Percentiles rank a stretch among this genome's conserved stretches.
These are phyloP conservation scores for Ooceraea biroi DNA, from an alignment of 1,140 invertebrate genomes.

Conservation along the genomic window DNA sequence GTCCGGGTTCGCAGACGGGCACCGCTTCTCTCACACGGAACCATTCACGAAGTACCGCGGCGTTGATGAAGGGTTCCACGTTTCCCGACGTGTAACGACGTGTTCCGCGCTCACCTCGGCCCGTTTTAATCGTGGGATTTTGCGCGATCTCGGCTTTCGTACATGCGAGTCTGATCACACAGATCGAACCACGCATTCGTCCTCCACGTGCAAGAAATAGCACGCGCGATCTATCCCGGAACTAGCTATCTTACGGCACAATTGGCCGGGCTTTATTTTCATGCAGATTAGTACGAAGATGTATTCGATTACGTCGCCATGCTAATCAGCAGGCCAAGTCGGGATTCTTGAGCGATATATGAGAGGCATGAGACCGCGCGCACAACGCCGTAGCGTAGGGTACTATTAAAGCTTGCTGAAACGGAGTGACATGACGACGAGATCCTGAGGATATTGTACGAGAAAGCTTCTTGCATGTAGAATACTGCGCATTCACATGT, in stretches of 20 bases:
- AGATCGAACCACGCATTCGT: background rate
- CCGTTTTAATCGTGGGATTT: constrained; percentile 5
- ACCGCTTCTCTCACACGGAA: constrained; percentile 65
- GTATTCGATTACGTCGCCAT: constrained; percentile 20
- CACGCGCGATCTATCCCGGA: background rate
- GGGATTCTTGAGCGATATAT: constrained; percentile 38
- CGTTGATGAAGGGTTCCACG: constrained; percentile 45
- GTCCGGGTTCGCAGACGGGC: constrained; percentile 77
- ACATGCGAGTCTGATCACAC: background rate
- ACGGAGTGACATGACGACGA: constrained; percentile 6
- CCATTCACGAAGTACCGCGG: constrained; percentile 69
- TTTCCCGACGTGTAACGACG: constrained; percentile 8
- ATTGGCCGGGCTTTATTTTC: background rate
- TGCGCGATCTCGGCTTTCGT: background rate
- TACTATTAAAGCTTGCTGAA: constrained; percentile 4
- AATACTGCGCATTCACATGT: background rate
- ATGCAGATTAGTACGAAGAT: background rate
- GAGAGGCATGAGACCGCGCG: constrained; percentile 21
- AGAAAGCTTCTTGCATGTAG: background rate
- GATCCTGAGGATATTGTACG: constrained; percentile 6
- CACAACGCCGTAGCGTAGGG: background rate
- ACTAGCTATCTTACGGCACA: background rate
- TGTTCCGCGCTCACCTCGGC: constrained; percentile 4
- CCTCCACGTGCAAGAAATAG: background rate
- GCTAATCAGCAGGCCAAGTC: constrained; percentile 10